A percentile compares a stretch with the other conserved stretches of the same genome.
phyloP scores from a whole-genome alignment of 1,140 invertebrate genomes.

The Papilio polyxenes region DNA sequence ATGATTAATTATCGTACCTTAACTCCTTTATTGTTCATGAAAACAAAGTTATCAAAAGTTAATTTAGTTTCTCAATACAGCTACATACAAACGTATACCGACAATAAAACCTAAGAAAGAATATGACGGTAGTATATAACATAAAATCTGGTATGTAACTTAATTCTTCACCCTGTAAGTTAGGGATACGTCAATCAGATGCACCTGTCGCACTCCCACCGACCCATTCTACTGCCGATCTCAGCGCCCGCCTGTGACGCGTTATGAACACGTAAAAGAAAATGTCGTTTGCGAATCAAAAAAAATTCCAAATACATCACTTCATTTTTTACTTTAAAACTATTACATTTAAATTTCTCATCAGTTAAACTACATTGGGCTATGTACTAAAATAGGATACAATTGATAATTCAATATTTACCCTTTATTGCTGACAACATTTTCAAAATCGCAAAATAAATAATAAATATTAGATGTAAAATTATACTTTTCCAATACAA shows the following conservation, averaged over 20 bases:
- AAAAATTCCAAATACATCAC: not conserved
- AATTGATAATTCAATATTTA: not conserved
- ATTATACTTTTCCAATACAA: not conserved
- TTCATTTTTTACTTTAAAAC: not conserved
- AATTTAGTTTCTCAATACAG: not conserved
- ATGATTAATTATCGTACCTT: too few relatives aligned
- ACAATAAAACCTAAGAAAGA: not conserved
- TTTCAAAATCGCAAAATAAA: not conserved
- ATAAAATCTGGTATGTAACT: not conserved
- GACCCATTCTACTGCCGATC: not conserved
- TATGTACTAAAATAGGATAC: too few relatives aligned
- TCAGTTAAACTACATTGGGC: too few relatives aligned
- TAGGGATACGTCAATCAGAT: constrained; percentile 10
- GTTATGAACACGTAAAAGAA: constrained; percentile 5
- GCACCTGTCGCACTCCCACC: constrained; percentile 22
- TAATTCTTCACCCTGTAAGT: constrained; percentile 26
- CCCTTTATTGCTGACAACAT: not conserved
- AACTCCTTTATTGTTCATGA: too few relatives aligned
- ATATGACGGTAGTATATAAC: not conserved
- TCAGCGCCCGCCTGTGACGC: not conserved
- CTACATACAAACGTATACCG: not conserved
- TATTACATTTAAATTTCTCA: too few relatives aligned
- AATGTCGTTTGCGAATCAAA: not conserved
- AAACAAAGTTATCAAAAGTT: too few relatives aligned
- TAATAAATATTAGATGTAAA: not conserved